Conservation (phyloP, 2,113 vertebrate genomes). For the Caloenas nicobarica region DNA sequence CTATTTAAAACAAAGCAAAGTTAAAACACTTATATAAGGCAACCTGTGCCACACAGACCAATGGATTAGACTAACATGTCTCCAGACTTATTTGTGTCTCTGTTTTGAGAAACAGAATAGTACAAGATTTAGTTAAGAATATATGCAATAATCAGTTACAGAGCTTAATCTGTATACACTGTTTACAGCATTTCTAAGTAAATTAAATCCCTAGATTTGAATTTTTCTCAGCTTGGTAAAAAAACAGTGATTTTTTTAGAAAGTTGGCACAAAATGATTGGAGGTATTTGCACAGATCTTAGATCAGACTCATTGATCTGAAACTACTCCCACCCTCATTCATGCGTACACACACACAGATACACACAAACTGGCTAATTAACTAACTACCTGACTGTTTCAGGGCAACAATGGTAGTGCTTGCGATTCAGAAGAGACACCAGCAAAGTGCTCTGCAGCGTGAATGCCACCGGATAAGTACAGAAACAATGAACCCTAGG, state of each 20-base stretch:
- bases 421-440: background rate
- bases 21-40: background rate
- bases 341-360: no score
- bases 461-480: background rate
- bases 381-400: background rate
- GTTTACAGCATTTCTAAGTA: background rate
- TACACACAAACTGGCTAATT: accelerated
- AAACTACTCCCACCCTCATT: background rate
- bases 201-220: background rate
- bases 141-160: background rate
- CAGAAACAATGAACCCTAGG: background rate
- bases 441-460: background rate
- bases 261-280: background rate
- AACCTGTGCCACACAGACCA: background rate
- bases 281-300: background rate
- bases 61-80: background rate
- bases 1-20: background rate
- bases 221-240: background rate
- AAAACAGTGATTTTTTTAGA: background rate
- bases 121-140: background rate
- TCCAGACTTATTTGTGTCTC: background rate
- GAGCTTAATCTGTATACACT: background rate
- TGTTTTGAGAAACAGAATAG: background rate
- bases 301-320: background rate
- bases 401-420: background rate